phyloP scores from a whole-genome alignment of 2,888 invertebrate species.

The Pteria penguin region DNA sequence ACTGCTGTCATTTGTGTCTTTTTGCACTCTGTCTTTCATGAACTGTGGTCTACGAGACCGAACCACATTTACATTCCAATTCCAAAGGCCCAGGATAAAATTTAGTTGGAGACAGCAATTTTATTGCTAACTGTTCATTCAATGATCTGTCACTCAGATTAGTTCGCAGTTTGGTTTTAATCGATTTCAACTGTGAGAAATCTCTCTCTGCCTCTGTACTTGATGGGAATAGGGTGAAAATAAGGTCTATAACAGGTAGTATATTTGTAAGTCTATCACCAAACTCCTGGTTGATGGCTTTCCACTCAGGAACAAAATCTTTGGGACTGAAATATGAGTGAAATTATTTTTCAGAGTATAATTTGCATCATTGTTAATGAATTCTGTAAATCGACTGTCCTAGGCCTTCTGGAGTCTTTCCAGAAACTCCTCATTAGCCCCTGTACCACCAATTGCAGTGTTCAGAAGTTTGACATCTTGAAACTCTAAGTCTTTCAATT shows the following conservation, averaged over 20 bases:
- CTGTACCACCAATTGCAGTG: background rate
- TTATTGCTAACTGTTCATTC: conserved; percentile 15
- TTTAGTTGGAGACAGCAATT: background rate
- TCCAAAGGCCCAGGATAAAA: conserved; percentile 12
- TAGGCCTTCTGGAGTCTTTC: background rate
- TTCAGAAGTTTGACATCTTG: background rate
- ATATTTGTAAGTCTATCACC: background rate
- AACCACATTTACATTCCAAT: conserved; percentile 15
- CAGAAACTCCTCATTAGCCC: background rate
- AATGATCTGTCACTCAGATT: background rate
- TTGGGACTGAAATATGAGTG: background rate
- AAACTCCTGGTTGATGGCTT: conserved; percentile 10
- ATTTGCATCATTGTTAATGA: too few species aligned
- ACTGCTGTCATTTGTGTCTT: background rate
- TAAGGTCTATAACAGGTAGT: background rate
- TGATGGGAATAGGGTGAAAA: background rate
- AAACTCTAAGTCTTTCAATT: background rate
- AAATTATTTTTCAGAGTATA: background rate
- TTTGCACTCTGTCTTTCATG: background rate
- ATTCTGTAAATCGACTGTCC: conserved; percentile 17
- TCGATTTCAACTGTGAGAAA: background rate
- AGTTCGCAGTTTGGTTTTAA: background rate
- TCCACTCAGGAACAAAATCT: background rate
- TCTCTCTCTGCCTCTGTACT: background rate
- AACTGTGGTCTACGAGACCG: background rate